Evolutionary conservation across 2,797 vertebrate genomes (phyloP), one percentile per base, ranked within the genome.

Genomic region (Amazona ochrocephala): DNA sequence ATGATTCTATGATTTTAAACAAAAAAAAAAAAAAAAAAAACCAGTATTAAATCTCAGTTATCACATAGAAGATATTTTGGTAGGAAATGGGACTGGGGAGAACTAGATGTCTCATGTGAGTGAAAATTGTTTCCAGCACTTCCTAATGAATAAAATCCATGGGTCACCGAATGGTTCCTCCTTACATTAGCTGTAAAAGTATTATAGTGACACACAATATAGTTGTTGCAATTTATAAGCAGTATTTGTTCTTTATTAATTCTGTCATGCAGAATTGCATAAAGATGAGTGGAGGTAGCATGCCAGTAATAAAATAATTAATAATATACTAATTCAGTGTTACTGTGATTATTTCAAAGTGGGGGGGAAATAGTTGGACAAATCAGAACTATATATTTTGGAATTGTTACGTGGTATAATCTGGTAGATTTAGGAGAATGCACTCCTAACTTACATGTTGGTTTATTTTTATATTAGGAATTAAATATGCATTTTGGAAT

Each of bases 301-400:
- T 39, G 30, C 17, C 14, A 50, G 34, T 54, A 27, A 13, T 86
- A 74, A 71, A 81, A 51, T 50, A 86, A 51, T 50, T 11, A 67
- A 10, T 75, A 39, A 20, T 62, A 2, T 39, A 66, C 45, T 10
- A 32, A 26, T 67, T 71, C 11, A 45, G 0, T 47, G 9, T 44
- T 64, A 22, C 2, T 37, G 12, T 10, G 37, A 13, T 60, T 22
- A 51, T 68, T 89, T 67, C 11, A 68, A 90, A 54, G 13, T 4
- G 11, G 2, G 5, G 1, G 4, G 4, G 1, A 0, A 1, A 29
- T n/a, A 8, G 3, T 11, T 73, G 26, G 7, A 58, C 29, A 78
- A 90, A 39, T 51, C 5, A 29, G 22, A 53, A 39, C 41, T 70
- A 23, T 19, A 6, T 72, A 56, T 56, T 8, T 18, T 41, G 16